phyloP scores from a whole-genome alignment of 2,797 vertebrate species.

The Myotis vivesi region DNA sequence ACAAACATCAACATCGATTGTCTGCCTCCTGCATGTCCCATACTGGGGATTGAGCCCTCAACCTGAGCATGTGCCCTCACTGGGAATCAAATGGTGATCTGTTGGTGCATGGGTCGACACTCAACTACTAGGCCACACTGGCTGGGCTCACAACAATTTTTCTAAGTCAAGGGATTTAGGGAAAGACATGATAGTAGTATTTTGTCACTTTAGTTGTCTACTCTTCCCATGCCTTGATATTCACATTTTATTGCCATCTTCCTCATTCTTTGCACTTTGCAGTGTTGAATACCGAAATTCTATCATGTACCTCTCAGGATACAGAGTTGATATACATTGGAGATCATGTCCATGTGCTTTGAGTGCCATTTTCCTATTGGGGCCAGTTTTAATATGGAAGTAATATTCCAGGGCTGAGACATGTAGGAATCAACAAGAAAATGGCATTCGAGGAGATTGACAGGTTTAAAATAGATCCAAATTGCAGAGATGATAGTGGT shows the following conservation, averaged over 20 bases:
- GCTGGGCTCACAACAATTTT: background rate
- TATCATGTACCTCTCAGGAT: background rate
- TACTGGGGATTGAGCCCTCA: too few relatives aligned
- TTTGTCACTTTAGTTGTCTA: background rate
- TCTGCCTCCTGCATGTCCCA: too few relatives aligned
- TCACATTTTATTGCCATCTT: background rate
- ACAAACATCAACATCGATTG: too few relatives aligned
- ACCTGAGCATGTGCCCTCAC: too few relatives aligned
- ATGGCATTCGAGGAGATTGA: background rate
- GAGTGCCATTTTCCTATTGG: background rate
- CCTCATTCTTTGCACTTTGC: background rate
- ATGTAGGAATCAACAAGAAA: constrained; percentile 14
- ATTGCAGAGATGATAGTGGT: background rate
- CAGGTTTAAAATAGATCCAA: background rate
- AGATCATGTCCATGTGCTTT: background rate
- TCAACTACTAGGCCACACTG: background rate
- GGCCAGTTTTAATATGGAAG: constrained; percentile 19
- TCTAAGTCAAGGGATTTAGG: background rate
- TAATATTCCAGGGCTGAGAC: background rate
- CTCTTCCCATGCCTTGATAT: background rate
- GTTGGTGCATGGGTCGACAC: too few relatives aligned
- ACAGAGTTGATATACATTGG: background rate
- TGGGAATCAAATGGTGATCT: too few relatives aligned
- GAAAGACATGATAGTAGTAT: background rate
- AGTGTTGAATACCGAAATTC: background rate